Evolutionary conservation across 2,113 vertebrate genomes (phyloP).

Genomic region (Nycticryphes semicollaris): DNA sequence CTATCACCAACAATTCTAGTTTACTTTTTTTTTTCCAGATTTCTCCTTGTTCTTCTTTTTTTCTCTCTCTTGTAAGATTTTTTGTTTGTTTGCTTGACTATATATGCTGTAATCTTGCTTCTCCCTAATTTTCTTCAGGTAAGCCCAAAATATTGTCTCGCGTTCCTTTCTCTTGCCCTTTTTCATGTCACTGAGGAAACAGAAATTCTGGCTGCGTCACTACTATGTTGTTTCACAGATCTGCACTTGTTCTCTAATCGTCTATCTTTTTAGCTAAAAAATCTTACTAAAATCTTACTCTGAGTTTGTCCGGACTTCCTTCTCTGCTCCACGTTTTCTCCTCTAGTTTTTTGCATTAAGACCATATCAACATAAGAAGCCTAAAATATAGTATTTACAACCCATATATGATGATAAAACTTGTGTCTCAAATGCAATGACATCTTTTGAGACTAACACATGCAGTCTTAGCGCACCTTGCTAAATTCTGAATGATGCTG

Average conservation of each 20-base stretch:
- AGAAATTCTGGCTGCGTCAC: neutral
- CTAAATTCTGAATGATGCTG: neutral
- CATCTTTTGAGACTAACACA: neutral
- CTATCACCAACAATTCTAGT: neutral
- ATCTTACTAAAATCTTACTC: neutral
- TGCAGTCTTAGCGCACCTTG: neutral
- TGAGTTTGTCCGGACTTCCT: neutral
- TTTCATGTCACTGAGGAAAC: neutral
- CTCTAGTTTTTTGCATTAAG: neutral
- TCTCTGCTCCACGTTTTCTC: neutral
- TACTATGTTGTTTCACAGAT: neutral
- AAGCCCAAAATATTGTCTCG: neutral
- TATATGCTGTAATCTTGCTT: neutral
- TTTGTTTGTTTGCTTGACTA: neutral
- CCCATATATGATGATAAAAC: neutral
- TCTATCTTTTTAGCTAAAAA: neutral
- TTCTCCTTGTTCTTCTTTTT: neutral
- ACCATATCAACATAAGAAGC: neutral
- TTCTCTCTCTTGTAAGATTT: neutral
- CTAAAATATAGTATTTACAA: neutral
- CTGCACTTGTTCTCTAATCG: neutral
- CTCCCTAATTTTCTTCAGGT: neutral
- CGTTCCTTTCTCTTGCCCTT: neutral
- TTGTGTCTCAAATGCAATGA: neutral
- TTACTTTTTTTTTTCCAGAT: neutral